phyloP scores from a whole-genome alignment of 1,140 invertebrate species.

The Ylistrum balloti region DNA sequence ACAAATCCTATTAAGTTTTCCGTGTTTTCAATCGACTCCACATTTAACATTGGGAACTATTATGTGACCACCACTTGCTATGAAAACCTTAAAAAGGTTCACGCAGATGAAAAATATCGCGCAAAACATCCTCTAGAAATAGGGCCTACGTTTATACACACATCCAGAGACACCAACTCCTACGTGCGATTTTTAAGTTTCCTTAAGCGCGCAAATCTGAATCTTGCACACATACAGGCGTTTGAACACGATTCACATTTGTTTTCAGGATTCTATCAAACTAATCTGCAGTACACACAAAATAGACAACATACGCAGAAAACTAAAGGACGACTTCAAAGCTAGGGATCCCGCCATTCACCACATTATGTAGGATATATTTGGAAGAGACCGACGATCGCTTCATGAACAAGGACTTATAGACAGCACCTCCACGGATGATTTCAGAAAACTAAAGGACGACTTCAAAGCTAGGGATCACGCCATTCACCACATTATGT shows the following conservation, averaged over 20 bases:
- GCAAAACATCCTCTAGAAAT: constrained; percentile 51
- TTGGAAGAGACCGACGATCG: too few relatives aligned
- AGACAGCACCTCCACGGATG: not conserved
- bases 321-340: constrained; percentile 39
- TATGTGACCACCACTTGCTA: constrained; percentile 48
- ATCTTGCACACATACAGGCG: constrained; percentile 30
- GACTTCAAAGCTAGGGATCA: constrained; percentile 27
- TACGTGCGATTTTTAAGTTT: constrained; percentile 45
- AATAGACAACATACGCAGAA: constrained; percentile 12
- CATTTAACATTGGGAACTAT: constrained; percentile 45
- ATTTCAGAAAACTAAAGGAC: constrained; percentile 24
- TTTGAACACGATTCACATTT: constrained; percentile 41
- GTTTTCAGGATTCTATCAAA: constrained; percentile 52
- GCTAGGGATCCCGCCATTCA: constrained; percentile 1
- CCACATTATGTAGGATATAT: constrained; percentile 48
- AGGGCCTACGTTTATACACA: constrained; percentile 50
- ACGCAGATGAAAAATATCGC: constrained; percentile 31
- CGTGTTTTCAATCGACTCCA: constrained; percentile 48
- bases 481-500: constrained; percentile 44
- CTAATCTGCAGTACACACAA: constrained; percentile 44
- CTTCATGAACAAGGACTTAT: not conserved
- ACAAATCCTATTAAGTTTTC: constrained; percentile 51
- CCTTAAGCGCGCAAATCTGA: not conserved
- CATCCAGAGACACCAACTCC: constrained; percentile 45
- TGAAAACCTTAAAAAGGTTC: constrained; percentile 49